A percentile compares a stretch with the other conserved stretches of the same genome.
Evolutionary conservation across 2,113 vertebrate genomes (phyloP).

Genomic region (Electrona antarctica): DNA sequence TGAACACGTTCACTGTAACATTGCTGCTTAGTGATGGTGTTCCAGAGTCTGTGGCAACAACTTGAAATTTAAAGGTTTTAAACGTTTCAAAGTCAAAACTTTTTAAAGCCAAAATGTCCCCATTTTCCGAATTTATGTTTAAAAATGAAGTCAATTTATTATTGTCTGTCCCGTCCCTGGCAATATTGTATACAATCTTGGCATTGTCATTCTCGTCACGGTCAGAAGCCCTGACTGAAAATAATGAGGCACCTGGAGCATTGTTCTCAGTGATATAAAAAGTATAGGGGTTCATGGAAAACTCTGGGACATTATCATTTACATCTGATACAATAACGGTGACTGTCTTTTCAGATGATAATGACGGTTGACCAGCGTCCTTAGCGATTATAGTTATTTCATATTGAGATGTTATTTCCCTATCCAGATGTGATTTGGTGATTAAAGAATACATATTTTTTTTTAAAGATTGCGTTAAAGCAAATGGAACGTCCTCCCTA

Average conservation of each 20-base stretch:
- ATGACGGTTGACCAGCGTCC: conserved; percentile 63
- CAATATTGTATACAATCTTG: conserved; percentile 55
- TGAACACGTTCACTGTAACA: conserved; percentile 32
- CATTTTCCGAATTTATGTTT: conserved; percentile 45
- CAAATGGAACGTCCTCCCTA: conserved; percentile 59
- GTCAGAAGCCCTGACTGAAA: conserved; percentile 69
- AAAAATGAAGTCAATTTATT: conserved; percentile 31
- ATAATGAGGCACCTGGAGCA: conserved; percentile 34
- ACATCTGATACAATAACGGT: conserved; percentile 68
- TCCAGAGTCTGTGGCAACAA: conserved; percentile 33
- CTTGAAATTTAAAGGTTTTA: conserved; percentile 39
- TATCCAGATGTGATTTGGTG: conserved; percentile 60
- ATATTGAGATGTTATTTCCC: conserved; percentile 61
- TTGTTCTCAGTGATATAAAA: conserved; percentile 71
- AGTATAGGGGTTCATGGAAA: conserved; percentile 37
- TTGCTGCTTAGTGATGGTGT: conserved; percentile 30
- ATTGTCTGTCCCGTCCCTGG: conserved; percentile 1
- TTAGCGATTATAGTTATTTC: conserved; percentile 62
- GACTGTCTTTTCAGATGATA: conserved; percentile 65
- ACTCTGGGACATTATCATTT: conserved; percentile 75
- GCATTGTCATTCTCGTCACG: conserved; percentile 65
- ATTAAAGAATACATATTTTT: conserved; percentile 69
- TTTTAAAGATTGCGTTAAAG: conserved; percentile 51
- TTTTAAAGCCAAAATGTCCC: conserved; percentile 39
- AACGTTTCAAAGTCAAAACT: conserved; percentile 44